Conservation (phyloP, 2,888 invertebrate species). For the Perdita meconis region DNA sequence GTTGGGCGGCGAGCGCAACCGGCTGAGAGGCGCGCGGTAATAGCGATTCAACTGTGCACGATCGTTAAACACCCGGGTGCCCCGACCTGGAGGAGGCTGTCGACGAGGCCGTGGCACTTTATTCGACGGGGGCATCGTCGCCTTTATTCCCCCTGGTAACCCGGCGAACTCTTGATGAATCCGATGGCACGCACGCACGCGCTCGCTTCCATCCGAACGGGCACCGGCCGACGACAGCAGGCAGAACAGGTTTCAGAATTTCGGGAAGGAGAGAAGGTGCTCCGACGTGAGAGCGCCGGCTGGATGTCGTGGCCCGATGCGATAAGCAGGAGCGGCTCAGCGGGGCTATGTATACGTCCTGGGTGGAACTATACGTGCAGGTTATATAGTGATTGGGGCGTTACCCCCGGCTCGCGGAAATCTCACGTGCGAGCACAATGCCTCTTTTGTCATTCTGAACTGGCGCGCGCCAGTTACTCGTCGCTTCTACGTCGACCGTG, state of each 20-base stretch:
- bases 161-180: slow-evolving; percentile 32
- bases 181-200: slow-evolving; percentile 19
- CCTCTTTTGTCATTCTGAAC: slow-evolving; percentile 66
- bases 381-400: slow-evolving; percentile 42
- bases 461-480: slow-evolving; percentile 58
- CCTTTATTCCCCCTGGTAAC: slow-evolving; percentile 50
- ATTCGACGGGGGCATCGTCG: no score
- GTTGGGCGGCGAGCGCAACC: no score
- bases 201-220: slow-evolving; percentile 17
- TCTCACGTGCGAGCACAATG: slow-evolving; percentile 70
- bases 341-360: slow-evolving; percentile 5
- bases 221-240: slow-evolving; percentile 44
- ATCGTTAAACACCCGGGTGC: neutral
- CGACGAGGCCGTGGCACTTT: no score
- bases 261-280: slow-evolving; percentile 52
- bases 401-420: slow-evolving; percentile 57
- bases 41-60: no score
- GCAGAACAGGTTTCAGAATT: slow-evolving; percentile 61
- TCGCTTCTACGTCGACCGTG: slow-evolving; percentile 29
- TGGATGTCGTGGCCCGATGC: slow-evolving; percentile 65
- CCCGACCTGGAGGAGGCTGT: no score
- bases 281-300: slow-evolving; percentile 42
- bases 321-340: slow-evolving; percentile 61
- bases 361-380: slow-evolving; percentile 27
- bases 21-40: no score